phyloP scores from a whole-genome alignment of 2,888 invertebrate genomes.

The Kuschelorhynchus macadamiae region DNA sequence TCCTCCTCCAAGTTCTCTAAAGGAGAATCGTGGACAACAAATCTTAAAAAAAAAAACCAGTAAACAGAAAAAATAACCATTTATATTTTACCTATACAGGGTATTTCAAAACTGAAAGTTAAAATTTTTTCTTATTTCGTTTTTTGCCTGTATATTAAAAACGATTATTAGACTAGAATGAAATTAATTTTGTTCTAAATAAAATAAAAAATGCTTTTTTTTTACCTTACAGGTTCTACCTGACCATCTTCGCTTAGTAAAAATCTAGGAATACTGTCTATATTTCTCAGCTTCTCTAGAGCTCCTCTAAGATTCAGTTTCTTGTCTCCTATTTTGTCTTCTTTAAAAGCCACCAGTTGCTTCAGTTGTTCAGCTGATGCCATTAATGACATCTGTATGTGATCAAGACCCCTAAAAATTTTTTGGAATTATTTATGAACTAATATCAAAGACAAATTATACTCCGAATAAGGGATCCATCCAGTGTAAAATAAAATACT shows the following conservation, averaged over 20 bases:
- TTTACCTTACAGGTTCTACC: conserved; percentile 50
- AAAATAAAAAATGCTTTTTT: too few species aligned
- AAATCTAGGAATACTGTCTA: conserved; percentile 53
- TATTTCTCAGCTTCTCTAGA: conserved; percentile 48
- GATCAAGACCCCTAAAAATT: conserved; percentile 37
- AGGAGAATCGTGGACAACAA: conserved; percentile 39
- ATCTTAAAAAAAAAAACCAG: conserved; percentile 40
- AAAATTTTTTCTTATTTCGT: too few species aligned
- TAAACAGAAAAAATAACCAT: neutral
- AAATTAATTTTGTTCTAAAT: too few species aligned
- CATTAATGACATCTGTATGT: conserved; percentile 40
- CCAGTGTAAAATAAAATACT: too few species aligned
- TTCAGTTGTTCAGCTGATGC: conserved; percentile 49
- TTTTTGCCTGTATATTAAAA: too few species aligned
- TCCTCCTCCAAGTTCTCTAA: conserved; percentile 46
- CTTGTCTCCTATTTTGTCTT: conserved; percentile 37
- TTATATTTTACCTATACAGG: neutral
- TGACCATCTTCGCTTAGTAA: conserved; percentile 42
- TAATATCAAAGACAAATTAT: too few species aligned
- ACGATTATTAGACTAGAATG: too few species aligned
- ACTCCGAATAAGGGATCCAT: too few species aligned
- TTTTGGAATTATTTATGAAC: too few species aligned
- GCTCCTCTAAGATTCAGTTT: conserved; percentile 55
- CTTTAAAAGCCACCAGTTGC: conserved; percentile 45
- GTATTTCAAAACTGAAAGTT: too few species aligned